Base-by-base conservation (phyloP, 2,797 vertebrate species). In the Xiphophorus birchmanni region DNA sequence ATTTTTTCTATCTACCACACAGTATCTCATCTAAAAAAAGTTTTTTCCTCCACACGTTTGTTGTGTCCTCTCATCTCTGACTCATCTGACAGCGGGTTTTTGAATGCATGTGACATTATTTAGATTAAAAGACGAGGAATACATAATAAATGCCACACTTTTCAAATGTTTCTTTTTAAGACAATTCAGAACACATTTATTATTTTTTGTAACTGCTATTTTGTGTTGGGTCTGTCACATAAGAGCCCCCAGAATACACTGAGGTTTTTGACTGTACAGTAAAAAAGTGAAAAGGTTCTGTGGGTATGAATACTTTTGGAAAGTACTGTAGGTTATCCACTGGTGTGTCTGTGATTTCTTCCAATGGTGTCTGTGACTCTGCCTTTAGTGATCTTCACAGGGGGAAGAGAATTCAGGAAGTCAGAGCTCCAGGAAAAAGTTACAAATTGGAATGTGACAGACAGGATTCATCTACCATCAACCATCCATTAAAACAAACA, bases 391-490 rank as follows among this genome's bases (percentile, higher is more conserved):
- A 69, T 74, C 48, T 0, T 44, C 26, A 32, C 47, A 54, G 47
- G 42, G 42, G 60, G 3, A 7, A 50, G 11, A 35, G 32, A 2
- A 75, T 47, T 40, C 23, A 42, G 37, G 21, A 74, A 82, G 75
- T 72, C 50, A 65, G 12, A 35, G 48, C 35, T 76, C 44, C 37
- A 9, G 7, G 35, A 72, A 35, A 54, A 48, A 76, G 42, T 63
- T 29, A 21, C n/a, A 32, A 45, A 44, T 12, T 18, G 37, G 32
- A 42, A n/a, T 32, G 29, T 69, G 67, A 69, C 23, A 44, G 67
- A 69, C 67, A 42, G 67, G 67, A 69, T 69, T 42, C 67, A 44
- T 69, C 67, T 69, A 69, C 40, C 67, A 69, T 69, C 67, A 44
- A 69, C 67, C 40, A 69, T 42, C 35, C 32, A 42, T 69, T 69